Base-by-base conservation (phyloP, 2,888 invertebrate species). In the Adelphocoris suturalis region DNA sequence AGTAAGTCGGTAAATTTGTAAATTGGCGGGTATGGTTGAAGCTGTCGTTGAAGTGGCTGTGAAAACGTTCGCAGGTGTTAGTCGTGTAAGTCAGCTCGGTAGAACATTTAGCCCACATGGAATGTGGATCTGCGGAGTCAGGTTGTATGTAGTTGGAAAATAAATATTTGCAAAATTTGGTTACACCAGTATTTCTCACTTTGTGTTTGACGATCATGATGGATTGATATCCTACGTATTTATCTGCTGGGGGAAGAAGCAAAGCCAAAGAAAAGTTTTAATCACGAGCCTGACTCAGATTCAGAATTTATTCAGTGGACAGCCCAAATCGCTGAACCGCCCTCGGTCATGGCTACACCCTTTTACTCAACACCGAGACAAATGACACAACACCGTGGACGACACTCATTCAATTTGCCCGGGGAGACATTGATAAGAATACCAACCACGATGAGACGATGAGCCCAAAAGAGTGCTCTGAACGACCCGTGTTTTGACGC, bases 281-380 rank as follows among this genome's bases (percentile, higher is more conserved):
- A 4, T 19, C 75, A 75, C 75, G 28, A 27, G 75, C 75, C 75
- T 75, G 5, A 4, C 4, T 75, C 16, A n/a, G n/a, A 9, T 75
- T 75, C 75, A n/a, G 75, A 14, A 75, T 75, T 75, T 75, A 9
- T 75, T n/a, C 75, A 75, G 9, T 19, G n/a, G 75, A 75, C 75
- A 9, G 75, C 75, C 75, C 75, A 75, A 75, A 75, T 19, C 75
- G 19, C 19, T 75, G 75, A 75, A 75, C 75, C 75, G 75, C 9
- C 81, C 37, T 37, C 37, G n/a, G n/a, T n/a, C n/a, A n/a, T n/a
- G n/a, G n/a, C n/a, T n/a, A n/a, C n/a, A n/a, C n/a, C n/a, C n/a
- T n/a, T n/a, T n/a, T n/a, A n/a, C n/a, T n/a, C n/a, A n/a, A n/a
- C n/a, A n/a, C n/a, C n/a, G n/a, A n/a, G n/a, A n/a, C n/a, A n/a